Conservation (phyloP, 2,888 invertebrate genomes). For the Eustalomyia histrio region DNA sequence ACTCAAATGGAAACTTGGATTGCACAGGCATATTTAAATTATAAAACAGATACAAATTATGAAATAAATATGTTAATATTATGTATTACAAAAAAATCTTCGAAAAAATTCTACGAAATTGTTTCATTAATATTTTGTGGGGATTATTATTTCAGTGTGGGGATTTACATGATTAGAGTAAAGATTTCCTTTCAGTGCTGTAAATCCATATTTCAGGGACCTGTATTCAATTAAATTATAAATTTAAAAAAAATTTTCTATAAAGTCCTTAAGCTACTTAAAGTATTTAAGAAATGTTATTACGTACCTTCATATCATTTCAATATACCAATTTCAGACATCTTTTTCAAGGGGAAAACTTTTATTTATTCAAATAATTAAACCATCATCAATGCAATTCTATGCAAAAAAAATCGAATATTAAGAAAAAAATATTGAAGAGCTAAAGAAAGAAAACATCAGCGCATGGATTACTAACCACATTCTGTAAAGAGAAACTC, state of each 20-base stretch:
- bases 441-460: slow-evolving; percentile 18
- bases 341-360: slow-evolving; percentile 45
- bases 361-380: slow-evolving; percentile 60
- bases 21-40: too few species aligned
- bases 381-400: slow-evolving; percentile 58
- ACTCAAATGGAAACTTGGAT: too few species aligned
- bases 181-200: not conserved
- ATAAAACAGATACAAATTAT: too few species aligned
- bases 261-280: not conserved
- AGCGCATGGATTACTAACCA: slow-evolving; percentile 46
- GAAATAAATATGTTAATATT: too few species aligned
- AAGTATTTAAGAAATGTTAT: slow-evolving; percentile 12
- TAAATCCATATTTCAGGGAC: slow-evolving; percentile 1
- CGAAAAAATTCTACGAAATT: not conserved
- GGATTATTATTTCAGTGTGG: not conserved
- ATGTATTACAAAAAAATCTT: too few species aligned
- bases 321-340: slow-evolving; percentile 22
- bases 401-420: slow-evolving; percentile 43
- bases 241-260: slow-evolving; percentile 16
- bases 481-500: slow-evolving; percentile 50
- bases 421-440: slow-evolving; percentile 44
- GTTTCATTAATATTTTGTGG: not conserved
- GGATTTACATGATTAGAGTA: not conserved
- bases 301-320: slow-evolving; percentile 2
- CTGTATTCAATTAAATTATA: slow-evolving; percentile 35